Evolutionary conservation across 2,888 invertebrate genomes (phyloP).

Genomic region (Lasioglossum zephyrum): DNA sequence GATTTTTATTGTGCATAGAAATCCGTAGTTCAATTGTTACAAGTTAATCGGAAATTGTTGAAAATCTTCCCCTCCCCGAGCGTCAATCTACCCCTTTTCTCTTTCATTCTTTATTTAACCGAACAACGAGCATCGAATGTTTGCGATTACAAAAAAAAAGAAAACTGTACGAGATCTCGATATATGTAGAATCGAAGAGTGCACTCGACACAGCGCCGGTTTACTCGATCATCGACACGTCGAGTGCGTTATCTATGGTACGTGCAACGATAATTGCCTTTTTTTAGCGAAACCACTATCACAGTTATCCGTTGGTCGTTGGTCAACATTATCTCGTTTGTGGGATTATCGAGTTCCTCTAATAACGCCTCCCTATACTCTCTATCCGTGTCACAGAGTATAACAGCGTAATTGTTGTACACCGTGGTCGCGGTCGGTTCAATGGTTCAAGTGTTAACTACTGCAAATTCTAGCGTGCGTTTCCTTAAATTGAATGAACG

Average conservation of each 20-base stretch:
- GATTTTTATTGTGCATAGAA: not conserved
- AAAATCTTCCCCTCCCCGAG: no score
- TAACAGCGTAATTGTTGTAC: not conserved
- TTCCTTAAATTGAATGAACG: slow-evolving; percentile 32
- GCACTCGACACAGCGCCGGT: not conserved
- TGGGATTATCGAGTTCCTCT: not conserved
- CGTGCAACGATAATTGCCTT: slow-evolving; percentile 21
- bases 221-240: not conserved
- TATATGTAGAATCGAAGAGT: not conserved
- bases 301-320: not conserved
- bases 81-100: no score
- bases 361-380: not conserved
- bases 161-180: no score
- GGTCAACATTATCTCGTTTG: not conserved
- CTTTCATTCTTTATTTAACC: no score
- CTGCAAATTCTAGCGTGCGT: slow-evolving; percentile 11
- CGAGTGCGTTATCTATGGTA: not conserved
- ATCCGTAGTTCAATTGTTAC: no score
- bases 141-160: no score
- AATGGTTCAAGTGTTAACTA: slow-evolving; percentile 38
- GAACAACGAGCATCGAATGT: no score
- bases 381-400: not conserved
- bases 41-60: no score
- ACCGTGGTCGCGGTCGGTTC: not conserved
- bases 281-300: not conserved